These are phyloP conservation scores for Adelosebastes latens DNA, from an alignment of 2,797 vertebrate species.

Conservation along the genomic window DNA sequence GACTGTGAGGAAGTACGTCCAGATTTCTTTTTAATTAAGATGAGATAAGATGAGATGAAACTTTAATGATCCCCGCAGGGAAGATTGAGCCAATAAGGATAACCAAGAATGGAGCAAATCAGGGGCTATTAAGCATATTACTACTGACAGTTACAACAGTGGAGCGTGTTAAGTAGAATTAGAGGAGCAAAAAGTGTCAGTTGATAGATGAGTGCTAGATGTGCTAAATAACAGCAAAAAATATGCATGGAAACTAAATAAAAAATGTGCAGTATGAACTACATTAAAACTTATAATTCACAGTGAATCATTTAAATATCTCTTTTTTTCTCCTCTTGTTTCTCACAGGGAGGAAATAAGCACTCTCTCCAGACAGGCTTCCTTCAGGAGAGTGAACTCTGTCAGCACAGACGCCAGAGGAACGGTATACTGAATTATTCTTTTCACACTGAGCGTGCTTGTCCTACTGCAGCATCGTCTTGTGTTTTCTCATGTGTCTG, in stretches of 20 bases:
- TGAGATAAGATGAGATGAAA: constrained; percentile 19
- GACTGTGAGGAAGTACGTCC: constrained; percentile 83
- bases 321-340: neutral
- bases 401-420: constrained; percentile 77
- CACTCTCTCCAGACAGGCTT: constrained; percentile 84
- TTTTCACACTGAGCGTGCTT: neutral
- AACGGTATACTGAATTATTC: constrained; percentile 55
- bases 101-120: neutral
- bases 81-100: neutral
- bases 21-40: constrained; percentile 22
- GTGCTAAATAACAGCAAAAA: neutral
- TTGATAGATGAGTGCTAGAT: neutral
- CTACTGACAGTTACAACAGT: constrained; percentile 5
- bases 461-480: neutral
- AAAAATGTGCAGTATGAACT: neutral
- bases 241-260: neutral
- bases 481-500: neutral
- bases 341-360: constrained; percentile 81
- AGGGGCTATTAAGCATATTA: neutral
- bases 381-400: constrained; percentile 82
- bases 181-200: neutral
- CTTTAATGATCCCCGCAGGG: constrained; percentile 13
- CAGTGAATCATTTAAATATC: neutral
- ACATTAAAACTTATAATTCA: neutral
- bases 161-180: neutral